phyloP scores from a whole-genome alignment of 1,140 invertebrate genomes.

The Nasonia vitripennis region DNA sequence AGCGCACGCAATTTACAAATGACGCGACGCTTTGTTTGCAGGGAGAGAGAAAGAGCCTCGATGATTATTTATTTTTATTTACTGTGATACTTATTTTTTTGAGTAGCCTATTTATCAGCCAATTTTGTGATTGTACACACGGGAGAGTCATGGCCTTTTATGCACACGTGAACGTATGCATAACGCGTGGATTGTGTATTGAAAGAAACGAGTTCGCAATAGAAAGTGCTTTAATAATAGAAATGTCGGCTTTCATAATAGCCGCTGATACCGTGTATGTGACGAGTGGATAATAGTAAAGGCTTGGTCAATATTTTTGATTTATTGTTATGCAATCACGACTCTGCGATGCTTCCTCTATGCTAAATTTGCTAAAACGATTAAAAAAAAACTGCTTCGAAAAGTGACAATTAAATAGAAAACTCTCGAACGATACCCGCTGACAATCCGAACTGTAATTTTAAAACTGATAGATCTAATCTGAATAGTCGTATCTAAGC shows the following conservation, averaged over 20 bases:
- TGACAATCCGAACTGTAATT: background rate
- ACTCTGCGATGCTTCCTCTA: too few relatives aligned
- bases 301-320: background rate
- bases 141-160: too few relatives aligned
- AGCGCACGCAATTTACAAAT: background rate
- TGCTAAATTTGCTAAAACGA: too few relatives aligned
- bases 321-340: background rate
- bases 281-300: background rate
- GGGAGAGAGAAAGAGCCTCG: background rate
- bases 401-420: too few relatives aligned
- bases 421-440: too few relatives aligned
- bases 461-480: background rate
- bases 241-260: constrained; percentile 1
- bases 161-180: background rate
- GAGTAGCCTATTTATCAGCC: too few relatives aligned
- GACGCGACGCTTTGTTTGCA: background rate
- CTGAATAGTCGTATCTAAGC: background rate
- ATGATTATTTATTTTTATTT: too few relatives aligned
- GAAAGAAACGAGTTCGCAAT: background rate
- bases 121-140: too few relatives aligned
- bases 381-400: too few relatives aligned
- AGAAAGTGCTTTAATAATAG: constrained; percentile 1
- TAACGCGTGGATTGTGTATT: background rate
- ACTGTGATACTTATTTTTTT: too few relatives aligned
- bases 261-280: background rate